Evolutionary conservation across 2,888 invertebrate species (phyloP).

Genomic region (Cartodere bifasciata): DNA sequence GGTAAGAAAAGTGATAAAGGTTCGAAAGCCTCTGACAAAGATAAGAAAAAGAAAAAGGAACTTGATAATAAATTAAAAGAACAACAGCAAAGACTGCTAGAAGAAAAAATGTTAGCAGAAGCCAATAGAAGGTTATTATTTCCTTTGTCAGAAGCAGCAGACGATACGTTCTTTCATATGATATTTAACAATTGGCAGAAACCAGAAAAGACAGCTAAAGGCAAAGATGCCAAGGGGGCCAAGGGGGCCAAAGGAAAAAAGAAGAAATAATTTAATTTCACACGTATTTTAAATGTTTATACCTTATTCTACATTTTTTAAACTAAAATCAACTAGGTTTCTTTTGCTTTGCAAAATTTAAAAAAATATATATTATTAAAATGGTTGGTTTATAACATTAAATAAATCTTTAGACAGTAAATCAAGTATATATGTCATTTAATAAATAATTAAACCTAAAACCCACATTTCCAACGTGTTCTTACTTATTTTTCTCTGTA

Average conservation of each 20-base stretch:
- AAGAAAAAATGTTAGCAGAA: slow-evolving; percentile 19
- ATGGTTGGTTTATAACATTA: no score
- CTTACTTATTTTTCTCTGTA: no score
- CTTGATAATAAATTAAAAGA: slow-evolving; percentile 20
- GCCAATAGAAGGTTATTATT: slow-evolving; percentile 29
- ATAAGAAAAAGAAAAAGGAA: slow-evolving; percentile 21
- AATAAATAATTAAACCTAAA: no score
- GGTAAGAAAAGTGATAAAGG: neutral
- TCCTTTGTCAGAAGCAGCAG: slow-evolving; percentile 29
- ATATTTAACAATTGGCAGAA: slow-evolving; percentile 29
- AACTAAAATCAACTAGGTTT: no score
- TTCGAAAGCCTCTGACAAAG: slow-evolving; percentile 2
- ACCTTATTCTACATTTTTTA: no score
- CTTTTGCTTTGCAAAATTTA: no score
- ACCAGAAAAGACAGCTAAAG: slow-evolving; percentile 5
- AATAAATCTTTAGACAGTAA: no score
- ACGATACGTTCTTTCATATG: slow-evolving; percentile 26
- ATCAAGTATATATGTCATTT: no score
- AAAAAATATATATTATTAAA: no score
- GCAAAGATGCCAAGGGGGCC: slow-evolving; percentile 3
- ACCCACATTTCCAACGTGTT: no score
- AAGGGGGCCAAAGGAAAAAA: slow-evolving; percentile 5
- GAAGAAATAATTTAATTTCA: neutral
- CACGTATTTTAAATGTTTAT: no score
- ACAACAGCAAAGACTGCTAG: slow-evolving; percentile 22